Conservation (phyloP, 2,797 vertebrate species). For the Menidia menidia region DNA sequence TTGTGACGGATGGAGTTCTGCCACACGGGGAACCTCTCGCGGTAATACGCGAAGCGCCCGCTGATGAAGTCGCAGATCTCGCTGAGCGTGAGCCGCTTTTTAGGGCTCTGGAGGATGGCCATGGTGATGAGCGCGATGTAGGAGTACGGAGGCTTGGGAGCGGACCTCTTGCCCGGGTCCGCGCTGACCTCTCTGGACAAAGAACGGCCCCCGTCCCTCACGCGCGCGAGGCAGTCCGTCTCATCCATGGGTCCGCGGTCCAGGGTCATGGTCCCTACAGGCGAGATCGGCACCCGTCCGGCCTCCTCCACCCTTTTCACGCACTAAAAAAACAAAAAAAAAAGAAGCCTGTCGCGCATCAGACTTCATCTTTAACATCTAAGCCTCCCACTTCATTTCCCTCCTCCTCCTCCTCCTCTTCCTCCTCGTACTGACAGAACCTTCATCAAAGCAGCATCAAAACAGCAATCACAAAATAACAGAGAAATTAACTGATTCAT, state of each 20-base stretch:
- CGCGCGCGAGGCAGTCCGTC: conserved; percentile 41
- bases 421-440: conserved; percentile 17
- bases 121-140: conserved; percentile 93
- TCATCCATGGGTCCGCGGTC: conserved; percentile 68
- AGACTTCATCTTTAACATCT: conserved; percentile 41
- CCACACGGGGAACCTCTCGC: conserved; percentile 87
- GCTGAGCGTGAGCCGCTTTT: conserved; percentile 86
- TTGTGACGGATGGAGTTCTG: conserved; percentile 88
- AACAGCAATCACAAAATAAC: background rate
- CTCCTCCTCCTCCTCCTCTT: conserved; percentile 29
- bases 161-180: conserved; percentile 21
- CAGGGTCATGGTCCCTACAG: conserved; percentile 75
- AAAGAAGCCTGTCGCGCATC: conserved; percentile 20
- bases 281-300: conserved; percentile 40
- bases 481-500: background rate
- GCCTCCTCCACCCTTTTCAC: conserved; percentile 55
- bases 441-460: conserved; percentile 19
- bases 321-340: conserved; percentile 48
- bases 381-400: conserved; percentile 34
- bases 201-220: conserved; percentile 6
- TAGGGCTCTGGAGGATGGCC: conserved; percentile 90
- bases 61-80: conserved; percentile 90
- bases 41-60: conserved; percentile 86
- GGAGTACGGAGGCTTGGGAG: conserved; percentile 87
- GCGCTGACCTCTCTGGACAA: background rate